Base-by-base conservation (phyloP, 2,888 invertebrate genomes). In the Cerastis rubricosa region DNA sequence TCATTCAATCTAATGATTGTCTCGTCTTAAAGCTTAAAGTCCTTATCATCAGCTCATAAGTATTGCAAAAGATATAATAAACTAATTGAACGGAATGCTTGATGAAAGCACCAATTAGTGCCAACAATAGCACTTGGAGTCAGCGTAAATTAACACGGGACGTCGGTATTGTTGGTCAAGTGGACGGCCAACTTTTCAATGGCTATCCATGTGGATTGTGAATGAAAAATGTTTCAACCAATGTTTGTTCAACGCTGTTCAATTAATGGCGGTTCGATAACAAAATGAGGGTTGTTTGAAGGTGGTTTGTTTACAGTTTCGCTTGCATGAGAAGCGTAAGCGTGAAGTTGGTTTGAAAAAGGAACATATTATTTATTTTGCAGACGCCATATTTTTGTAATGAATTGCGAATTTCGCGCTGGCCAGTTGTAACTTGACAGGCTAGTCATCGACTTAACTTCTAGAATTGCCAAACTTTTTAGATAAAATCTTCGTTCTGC, bases 41-140 rank as follows among this genome's bases (percentile, higher is more conserved):
- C 40, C 25, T 49, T 25, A 74, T 81, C 66, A 70, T 66, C 69
- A 4, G 57, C 68, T 71, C 65, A 70, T 83, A 54, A 71, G 57
- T 72, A 74, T 72, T 69, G 64, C 67, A 49, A 68, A 81, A 80
- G 66, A 73, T 78, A 76, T 71, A 80, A 71, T 75, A 67, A 80
- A 75, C 70, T 74, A 83, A 76, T 81, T 84, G 76, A 77, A 84
- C 67, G 78, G 61, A 74, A 51, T 69, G 73, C 80, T 87, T 77
- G 83, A 85, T 86, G 86, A 86, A 88, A 88, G 87, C 79, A 79
- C 88, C 91, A 90, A 91, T 91, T 91, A 91, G 88, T 78, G 25
- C 72, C 74, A 74, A 88, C 89, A 91, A 90, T 86, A 81, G 75
- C 84, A 67, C 86, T 80, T 75, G 40, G 75, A 64, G 54, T 47